Percentiles rank a stretch among this genome's conserved stretches.
These are phyloP conservation scores for Cossypha niveicapilla DNA, from an alignment of 2,797 vertebrate genomes.

Conservation along the genomic window DNA sequence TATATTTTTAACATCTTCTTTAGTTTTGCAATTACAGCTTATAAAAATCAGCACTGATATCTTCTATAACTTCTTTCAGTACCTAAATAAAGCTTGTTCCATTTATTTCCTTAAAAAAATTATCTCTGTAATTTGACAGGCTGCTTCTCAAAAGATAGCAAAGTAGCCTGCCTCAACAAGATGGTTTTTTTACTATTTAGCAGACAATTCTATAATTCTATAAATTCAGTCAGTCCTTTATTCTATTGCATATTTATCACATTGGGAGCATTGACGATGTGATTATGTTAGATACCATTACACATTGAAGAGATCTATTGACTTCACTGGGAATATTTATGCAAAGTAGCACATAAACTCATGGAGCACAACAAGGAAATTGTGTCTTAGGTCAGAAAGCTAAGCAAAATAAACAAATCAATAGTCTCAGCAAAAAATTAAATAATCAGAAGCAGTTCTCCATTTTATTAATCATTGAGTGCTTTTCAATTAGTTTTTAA, in stretches of 20 bases:
- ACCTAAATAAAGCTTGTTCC: background rate
- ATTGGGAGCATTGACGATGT: background rate
- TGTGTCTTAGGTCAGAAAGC: background rate
- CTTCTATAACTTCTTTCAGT: background rate
- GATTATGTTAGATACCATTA: background rate
- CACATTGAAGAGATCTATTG: background rate
- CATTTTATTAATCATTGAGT: background rate
- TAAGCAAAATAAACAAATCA: background rate
- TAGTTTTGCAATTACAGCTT: background rate
- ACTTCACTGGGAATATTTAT: background rate
- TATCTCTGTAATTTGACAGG: background rate
- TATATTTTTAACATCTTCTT: background rate
- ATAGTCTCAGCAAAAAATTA: background rate
- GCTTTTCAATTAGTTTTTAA: background rate
- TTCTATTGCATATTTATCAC: background rate
- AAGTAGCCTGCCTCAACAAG: background rate
- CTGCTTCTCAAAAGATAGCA: background rate
- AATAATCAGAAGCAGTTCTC: background rate
- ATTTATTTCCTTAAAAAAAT: background rate
- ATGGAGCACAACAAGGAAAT: background rate
- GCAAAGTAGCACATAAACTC: background rate
- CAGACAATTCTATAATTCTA: background rate
- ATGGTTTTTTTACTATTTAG: background rate
- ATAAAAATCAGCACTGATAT: background rate
- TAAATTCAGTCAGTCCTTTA: background rate